phyloP scores from a whole-genome alignment of 2,888 invertebrate genomes.

The Scaptomyza caliginosa region DNA sequence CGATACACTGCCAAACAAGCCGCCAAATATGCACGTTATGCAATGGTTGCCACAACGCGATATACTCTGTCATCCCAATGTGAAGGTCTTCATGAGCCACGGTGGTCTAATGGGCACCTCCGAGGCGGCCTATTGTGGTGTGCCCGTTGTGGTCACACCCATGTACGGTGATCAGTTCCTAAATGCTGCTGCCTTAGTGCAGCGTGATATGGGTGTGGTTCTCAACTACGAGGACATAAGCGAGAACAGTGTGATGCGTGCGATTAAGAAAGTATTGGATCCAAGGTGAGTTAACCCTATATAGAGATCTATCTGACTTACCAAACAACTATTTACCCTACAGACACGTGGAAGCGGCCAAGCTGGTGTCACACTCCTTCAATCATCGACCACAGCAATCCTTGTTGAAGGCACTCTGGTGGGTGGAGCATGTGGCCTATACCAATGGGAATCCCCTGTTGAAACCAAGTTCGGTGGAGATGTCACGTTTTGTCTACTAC shows the following conservation, averaged over 20 bases:
- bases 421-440: constrained; percentile 88
- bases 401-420: constrained; percentile 87
- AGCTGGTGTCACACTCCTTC: constrained; percentile 85
- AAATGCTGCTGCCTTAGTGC: constrained; percentile 86
- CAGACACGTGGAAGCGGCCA: constrained; percentile 83
- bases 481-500: constrained; percentile 81
- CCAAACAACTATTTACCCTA: neutral
- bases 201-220: constrained; percentile 86
- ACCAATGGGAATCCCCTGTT: constrained; percentile 86
- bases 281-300: constrained; percentile 84
- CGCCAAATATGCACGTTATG: constrained; percentile 87
- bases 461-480: constrained; percentile 82
- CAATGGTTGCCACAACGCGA: constrained; percentile 91
- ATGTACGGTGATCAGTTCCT: constrained; percentile 88
- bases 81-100: constrained; percentile 88
- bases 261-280: constrained; percentile 84
- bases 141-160: constrained; percentile 88
- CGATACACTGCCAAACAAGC: constrained; percentile 86
- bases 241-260: constrained; percentile 84
- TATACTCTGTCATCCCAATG: constrained; percentile 89
- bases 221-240: constrained; percentile 85
- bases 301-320: constrained; percentile 16
- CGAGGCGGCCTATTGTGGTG: constrained; percentile 88
- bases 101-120: constrained; percentile 89
- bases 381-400: constrained; percentile 86